Conservation (phyloP, 2,888 invertebrate species). For the Physocephala rufipes region DNA sequence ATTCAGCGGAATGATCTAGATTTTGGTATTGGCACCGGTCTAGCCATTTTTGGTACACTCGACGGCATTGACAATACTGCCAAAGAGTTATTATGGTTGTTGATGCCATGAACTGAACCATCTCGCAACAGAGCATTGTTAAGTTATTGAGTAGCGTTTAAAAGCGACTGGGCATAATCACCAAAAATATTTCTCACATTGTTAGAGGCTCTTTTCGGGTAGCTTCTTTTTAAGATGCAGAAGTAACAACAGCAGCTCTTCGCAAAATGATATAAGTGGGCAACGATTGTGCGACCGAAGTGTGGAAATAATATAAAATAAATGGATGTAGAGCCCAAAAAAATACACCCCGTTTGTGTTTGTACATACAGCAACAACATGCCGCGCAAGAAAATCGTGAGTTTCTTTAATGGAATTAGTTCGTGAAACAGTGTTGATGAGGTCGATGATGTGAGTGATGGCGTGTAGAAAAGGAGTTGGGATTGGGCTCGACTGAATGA, state of each 20-base stretch:
- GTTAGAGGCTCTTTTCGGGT: conserved; percentile 18
- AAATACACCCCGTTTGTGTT: conserved; percentile 9
- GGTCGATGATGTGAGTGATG: conserved; percentile 51
- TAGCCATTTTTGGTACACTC: conserved; percentile 18
- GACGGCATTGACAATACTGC: conserved; percentile 30
- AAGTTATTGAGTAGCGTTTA: conserved; percentile 11
- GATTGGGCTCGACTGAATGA: conserved; percentile 12
- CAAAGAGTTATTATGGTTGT: conserved; percentile 28
- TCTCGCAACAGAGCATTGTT: conserved; percentile 7
- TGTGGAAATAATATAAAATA: conserved; percentile 23
- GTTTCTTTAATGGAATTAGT: conserved; percentile 53
- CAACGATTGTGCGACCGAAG: conserved; percentile 45
- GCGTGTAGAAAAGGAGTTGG: conserved; percentile 23
- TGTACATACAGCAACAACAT: not conserved
- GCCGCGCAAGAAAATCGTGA: conserved; percentile 50
- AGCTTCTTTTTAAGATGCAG: not conserved
- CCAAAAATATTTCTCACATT: conserved; percentile 38
- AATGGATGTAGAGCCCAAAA: conserved; percentile 17
- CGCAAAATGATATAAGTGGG: conserved; percentile 53
- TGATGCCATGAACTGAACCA: not conserved
- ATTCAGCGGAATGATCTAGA: conserved; percentile 31
- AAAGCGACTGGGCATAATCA: not conserved
- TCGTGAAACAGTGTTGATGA: conserved; percentile 53
- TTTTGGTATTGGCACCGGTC: conserved; percentile 28
- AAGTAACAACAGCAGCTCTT: conserved; percentile 29